phyloP scores from a whole-genome alignment of 2,797 vertebrate species.

The Spinus olivaceus region DNA sequence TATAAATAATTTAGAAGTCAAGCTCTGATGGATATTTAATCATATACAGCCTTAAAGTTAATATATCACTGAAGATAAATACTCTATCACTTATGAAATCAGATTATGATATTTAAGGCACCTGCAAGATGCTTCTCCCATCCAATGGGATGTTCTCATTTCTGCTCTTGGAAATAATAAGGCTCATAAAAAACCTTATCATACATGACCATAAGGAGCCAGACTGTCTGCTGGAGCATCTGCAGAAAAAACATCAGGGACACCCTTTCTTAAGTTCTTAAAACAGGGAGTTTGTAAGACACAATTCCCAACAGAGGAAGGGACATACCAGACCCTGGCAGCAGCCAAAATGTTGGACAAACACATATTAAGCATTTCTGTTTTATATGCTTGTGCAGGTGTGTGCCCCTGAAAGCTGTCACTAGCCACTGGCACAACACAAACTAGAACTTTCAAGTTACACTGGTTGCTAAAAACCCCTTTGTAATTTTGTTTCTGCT shows the following conservation, averaged over 20 bases:
- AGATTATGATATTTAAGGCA: not conserved
- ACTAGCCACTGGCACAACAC: not conserved
- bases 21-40: not conserved
- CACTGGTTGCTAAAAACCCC: not conserved
- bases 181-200: not conserved
- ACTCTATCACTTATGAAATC: not conserved
- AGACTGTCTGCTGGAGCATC: not conserved
- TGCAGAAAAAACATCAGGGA: not conserved
- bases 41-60: not conserved
- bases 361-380: not conserved
- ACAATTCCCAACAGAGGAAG: not conserved
- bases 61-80: not conserved
- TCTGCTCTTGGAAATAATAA: not conserved
- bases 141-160: not conserved
- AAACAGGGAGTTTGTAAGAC: not conserved
- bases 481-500: not conserved
- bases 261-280: not conserved
- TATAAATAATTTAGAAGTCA: not conserved
- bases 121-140: not conserved
- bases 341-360: not conserved
- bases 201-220: rapidly evolving
- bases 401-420: not conserved
- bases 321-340: not conserved
- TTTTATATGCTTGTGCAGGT: rapidly evolving
- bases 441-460: not conserved